Evolutionary conservation across 2,797 vertebrate species (phyloP), one percentile per base, ranked within the genome.

Genomic region (Tokudaia muenninki): DNA sequence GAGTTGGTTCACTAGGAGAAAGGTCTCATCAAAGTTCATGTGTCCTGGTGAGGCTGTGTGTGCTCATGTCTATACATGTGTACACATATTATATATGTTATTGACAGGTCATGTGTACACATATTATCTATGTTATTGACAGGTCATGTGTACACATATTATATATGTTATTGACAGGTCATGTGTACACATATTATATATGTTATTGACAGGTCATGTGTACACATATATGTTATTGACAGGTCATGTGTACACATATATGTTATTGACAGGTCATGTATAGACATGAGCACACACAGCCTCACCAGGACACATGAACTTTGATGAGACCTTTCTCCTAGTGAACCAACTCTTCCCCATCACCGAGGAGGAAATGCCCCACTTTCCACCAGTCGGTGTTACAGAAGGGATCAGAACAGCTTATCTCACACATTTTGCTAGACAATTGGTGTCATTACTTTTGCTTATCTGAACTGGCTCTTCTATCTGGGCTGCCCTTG

Each of bases 391-490:
- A 6, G 75, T 1, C 41, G 13, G 14, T 75, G 75, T 65, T 63
- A 83, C 9, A 21, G 90, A 86, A 17, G 67, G 75, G 74, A 97
- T 82, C 37, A 90, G 91, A 83, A 92, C 77, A n/a, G 17, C 31
- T 92, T 92, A 82, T 96, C 75, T 96, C 79, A 87, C 65, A 81
- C 21, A 83, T 92, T 34, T 31, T 96, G 63, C 74, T 37, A 24
- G 57, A 82, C 82, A 87, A 93, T 87, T 1, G 0, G 41, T 84
- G 81, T 95, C 92, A 50, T 83, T 93, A 77, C 82, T 87, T 75
- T 22, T 70, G 74, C 0, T 0, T 82, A 67, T 95, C 94, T 92
- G 80, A 94, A 87, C 72, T 90, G 50, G 63, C 59, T 92, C 94
- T 83, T 94, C 78, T 87, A 57, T 78, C 80, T 86, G 86, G 81